A percentile compares a stretch with the other conserved stretches of the same genome.
phyloP scores from a whole-genome alignment of 2,888 invertebrate genomes.

The Atrina japonica region DNA sequence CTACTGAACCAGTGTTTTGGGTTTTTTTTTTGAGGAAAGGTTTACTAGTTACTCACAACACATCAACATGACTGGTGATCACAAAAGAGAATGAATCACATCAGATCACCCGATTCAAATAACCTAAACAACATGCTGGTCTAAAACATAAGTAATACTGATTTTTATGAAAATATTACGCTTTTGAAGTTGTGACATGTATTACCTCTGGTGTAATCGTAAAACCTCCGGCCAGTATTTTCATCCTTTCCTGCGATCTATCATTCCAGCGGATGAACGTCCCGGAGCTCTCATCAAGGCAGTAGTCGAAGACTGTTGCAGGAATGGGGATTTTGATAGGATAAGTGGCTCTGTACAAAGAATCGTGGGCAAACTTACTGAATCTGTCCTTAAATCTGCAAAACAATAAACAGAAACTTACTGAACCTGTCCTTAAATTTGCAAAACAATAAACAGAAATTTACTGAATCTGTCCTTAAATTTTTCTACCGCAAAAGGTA shows the following conservation, averaged over 20 bases:
- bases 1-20: no score
- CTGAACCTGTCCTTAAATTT: slow-evolving; percentile 75
- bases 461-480: slow-evolving; percentile 74
- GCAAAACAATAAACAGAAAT: slow-evolving; percentile 56
- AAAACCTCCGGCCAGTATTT: slow-evolving; percentile 67
- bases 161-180: no score
- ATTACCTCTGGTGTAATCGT: slow-evolving; percentile 75
- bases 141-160: no score
- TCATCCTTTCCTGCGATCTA: slow-evolving; percentile 65
- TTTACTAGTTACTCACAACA: no score
- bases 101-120: no score
- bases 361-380: slow-evolving; percentile 76
- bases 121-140: no score
- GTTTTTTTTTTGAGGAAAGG: no score
- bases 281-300: slow-evolving; percentile 69
- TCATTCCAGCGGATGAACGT: slow-evolving; percentile 74
- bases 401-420: slow-evolving; percentile 61
- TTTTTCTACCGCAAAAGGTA: no score
- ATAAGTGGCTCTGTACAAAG: slow-evolving; percentile 72
- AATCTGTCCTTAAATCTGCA: slow-evolving; percentile 73
- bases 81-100: no score
- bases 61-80: no score
- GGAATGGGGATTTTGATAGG: slow-evolving; percentile 71
- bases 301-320: slow-evolving; percentile 76
- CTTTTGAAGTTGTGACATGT: no score